Conservation (phyloP, 1,140 invertebrate species). For the Oryzaephilus surinamensis region DNA sequence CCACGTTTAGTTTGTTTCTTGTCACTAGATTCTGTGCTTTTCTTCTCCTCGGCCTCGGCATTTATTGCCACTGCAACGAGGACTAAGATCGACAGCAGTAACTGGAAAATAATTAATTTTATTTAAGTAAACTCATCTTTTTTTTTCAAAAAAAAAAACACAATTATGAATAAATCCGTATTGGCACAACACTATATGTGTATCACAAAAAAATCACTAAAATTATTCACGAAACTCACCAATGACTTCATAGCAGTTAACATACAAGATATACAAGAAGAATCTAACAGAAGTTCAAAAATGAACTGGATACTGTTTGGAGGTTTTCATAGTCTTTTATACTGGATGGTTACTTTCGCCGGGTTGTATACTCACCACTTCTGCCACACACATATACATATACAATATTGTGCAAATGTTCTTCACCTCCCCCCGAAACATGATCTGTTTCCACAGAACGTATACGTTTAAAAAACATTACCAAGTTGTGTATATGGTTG, state of each 20-base stretch:
- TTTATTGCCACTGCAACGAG: constrained; percentile 53
- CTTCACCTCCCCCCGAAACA: constrained; percentile 18
- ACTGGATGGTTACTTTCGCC: constrained; percentile 42
- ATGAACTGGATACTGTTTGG: constrained; percentile 59
- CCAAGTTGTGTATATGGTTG: constrained; percentile 21
- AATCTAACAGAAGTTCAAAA: constrained; percentile 56
- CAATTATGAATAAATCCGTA: too few species aligned
- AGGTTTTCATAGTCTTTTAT: constrained; percentile 49
- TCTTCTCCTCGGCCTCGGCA: constrained; percentile 48
- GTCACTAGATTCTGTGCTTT: constrained; percentile 45
- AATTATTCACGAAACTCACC: constrained; percentile 38
- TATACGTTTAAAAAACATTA: constrained; percentile 5
- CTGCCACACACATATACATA: constrained; percentile 10
- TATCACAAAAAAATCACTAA: constrained; percentile 42
- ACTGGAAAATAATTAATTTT: constrained; percentile 40
- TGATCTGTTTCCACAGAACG: constrained; percentile 1
- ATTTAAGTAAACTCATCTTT: constrained; percentile 5
- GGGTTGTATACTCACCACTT: constrained; percentile 14
- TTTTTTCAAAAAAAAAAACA: background rate
- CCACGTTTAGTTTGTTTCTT: constrained; percentile 59
- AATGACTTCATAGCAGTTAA: constrained; percentile 44
- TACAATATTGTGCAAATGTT: constrained; percentile 21
- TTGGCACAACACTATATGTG: too few species aligned
- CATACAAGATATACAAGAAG: constrained; percentile 36
- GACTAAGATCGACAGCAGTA: constrained; percentile 58